Evolutionary conservation across 2,113 vertebrate genomes (phyloP).

Genomic region (Heterocephalus glaber): DNA sequence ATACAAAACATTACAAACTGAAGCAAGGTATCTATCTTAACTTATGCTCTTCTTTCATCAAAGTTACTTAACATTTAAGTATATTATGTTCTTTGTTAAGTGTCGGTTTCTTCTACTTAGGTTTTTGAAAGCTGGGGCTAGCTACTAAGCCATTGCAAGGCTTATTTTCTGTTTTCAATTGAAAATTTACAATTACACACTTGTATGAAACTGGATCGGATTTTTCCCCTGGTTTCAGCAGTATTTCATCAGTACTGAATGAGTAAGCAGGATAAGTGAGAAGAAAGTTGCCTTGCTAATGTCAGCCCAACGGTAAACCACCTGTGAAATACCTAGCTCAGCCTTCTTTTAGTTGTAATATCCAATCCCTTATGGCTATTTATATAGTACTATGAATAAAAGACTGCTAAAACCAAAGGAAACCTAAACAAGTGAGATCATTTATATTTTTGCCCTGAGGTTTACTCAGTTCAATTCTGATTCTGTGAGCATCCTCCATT

Average conservation of each 20-base stretch:
- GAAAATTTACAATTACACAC: background rate
- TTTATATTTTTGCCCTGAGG: background rate
- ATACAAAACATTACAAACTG: background rate
- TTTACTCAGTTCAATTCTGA: background rate
- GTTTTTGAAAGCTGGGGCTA: background rate
- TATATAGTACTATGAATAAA: background rate
- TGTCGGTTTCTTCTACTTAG: background rate
- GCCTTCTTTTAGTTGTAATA: background rate
- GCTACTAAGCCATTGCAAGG: background rate
- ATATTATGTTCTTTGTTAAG: conserved; percentile 1
- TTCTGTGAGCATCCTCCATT: background rate
- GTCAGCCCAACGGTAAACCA: background rate
- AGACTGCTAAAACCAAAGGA: background rate
- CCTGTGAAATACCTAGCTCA: background rate
- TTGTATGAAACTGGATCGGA: background rate
- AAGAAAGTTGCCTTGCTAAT: background rate
- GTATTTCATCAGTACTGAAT: background rate
- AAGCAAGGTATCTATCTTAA: background rate
- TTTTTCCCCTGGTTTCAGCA: background rate
- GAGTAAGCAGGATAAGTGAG: background rate
- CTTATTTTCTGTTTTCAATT: background rate
- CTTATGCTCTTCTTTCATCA: background rate
- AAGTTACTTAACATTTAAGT: background rate
- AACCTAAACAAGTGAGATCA: background rate
- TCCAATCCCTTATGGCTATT: background rate